These are phyloP conservation scores for Poeciliopsis occidentalis DNA, from an alignment of 2,113 vertebrate species.

Conservation along the genomic window DNA sequence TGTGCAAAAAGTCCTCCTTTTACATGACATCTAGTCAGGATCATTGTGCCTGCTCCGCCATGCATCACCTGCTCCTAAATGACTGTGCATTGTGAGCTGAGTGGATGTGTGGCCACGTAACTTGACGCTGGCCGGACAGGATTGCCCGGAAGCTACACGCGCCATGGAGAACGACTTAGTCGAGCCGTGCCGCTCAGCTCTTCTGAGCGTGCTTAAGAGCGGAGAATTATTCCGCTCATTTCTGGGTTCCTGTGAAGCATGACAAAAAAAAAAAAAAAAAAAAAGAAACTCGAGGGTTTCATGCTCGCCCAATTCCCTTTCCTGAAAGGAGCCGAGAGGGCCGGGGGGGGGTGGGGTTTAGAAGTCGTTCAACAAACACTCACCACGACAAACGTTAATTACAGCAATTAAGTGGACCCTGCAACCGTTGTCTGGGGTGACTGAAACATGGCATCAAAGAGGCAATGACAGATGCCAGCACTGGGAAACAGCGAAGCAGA, in stretches of 20 bases:
- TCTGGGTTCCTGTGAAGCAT: conserved; percentile 74
- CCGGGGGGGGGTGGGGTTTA: conserved; percentile 58
- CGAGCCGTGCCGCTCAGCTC: conserved; percentile 65
- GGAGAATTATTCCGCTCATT: conserved; percentile 77
- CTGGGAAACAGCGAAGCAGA: conserved; percentile 9
- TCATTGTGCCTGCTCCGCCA: conserved; percentile 62
- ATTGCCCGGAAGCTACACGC: conserved; percentile 55
- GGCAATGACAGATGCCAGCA: conserved; percentile 30
- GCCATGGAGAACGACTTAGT: conserved; percentile 62
- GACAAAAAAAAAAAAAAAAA: conserved; percentile 77
- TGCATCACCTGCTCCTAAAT: conserved; percentile 65
- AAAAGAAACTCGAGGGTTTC: conserved; percentile 61
- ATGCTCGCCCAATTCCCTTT: conserved; percentile 68
- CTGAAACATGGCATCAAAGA: conserved; percentile 51
- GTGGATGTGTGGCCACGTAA: conserved; percentile 59
- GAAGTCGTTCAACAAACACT: conserved; percentile 71
- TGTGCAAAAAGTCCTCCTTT: conserved; percentile 61
- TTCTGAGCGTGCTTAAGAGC: conserved; percentile 71
- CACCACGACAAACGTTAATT: conserved; percentile 74
- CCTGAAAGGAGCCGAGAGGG: conserved; percentile 67
- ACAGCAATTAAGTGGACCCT: conserved; percentile 72
- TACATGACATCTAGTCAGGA: conserved; percentile 63
- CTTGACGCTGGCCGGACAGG: conserved; percentile 50
- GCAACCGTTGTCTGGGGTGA: conserved; percentile 55
- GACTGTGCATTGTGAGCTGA: conserved; percentile 45